phyloP scores from a whole-genome alignment of 2,797 vertebrate species.

The Amblyopsis hoosieri region DNA sequence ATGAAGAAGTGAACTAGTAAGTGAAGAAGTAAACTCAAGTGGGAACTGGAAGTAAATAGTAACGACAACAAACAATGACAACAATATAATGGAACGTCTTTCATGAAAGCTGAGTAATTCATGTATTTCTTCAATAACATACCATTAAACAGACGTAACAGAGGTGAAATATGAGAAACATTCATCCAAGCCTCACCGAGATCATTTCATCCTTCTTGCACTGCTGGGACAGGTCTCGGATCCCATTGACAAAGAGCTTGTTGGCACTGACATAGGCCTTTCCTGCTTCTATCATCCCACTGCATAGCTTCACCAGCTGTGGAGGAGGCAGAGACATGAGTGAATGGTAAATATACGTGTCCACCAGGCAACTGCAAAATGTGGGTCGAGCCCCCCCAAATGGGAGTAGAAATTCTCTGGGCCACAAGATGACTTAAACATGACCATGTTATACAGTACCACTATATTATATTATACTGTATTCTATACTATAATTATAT shows the following conservation, averaged over 20 bases:
- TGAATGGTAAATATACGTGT: not conserved
- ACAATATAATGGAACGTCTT: not conserved
- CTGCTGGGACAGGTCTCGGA: slow-evolving; percentile 94
- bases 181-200: slow-evolving; percentile 80
- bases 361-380: not conserved
- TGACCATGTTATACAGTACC: not conserved
- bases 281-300: slow-evolving; percentile 93
- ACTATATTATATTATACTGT: too few relatives aligned
- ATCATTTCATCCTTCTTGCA: slow-evolving; percentile 94
- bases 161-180: not conserved
- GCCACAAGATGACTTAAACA: not conserved
- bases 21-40: not conserved
- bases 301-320: slow-evolving; percentile 96
- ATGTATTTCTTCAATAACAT: too few relatives aligned
- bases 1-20: not conserved
- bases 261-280: slow-evolving; percentile 91
- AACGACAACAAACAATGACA: slow-evolving; percentile 1
- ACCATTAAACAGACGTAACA: too few relatives aligned
- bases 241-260: slow-evolving; percentile 92
- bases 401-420: too few relatives aligned
- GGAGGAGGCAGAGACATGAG: not conserved
- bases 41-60: not conserved
- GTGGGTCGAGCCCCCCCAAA: too few relatives aligned
- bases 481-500: too few relatives aligned
- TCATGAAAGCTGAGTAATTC: too few relatives aligned